Base-by-base conservation (phyloP, 2,888 invertebrate species). In the Limulus polyphemus region DNA sequence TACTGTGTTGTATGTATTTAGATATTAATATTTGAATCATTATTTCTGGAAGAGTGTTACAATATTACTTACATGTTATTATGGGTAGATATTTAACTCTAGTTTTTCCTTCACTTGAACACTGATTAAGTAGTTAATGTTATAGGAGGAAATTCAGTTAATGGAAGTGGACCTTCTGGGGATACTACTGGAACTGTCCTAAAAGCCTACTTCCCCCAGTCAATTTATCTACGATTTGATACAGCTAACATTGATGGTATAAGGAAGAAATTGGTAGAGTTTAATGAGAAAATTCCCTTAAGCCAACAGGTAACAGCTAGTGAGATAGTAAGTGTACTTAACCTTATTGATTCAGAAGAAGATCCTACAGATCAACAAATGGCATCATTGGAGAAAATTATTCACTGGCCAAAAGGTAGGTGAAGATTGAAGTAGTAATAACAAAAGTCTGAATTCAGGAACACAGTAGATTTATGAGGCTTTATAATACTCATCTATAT, bases 181-280 rank as follows among this genome's bases (percentile, higher is more conserved):
- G 11, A 16, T 11, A 54, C 32, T 17, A 16, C 54, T 14, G 16
- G 55, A 56, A 50, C 57, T 16, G 10, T 61, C 10, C 11, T 59
- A 52, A 68, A 68, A 58, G 68, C 70, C 12, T 81, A 78, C 70
- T 81, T 81, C 68, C 81, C 81, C 13, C 77, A 79, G 67, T 75
- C 69, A 63, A 76, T 72, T 32, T 85, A 82, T 77, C 79, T 82
- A 69, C 84, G 83, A 67, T 88, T 92, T 73, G 90, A 75, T 59
- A 69, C 69, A 49, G 73, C 71, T 7, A 76, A 75, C 68, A 69
- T 73, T 46, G 79, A 79, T 60, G 85, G 87, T 55, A 87, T 92
- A 70, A 78, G 85, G 62, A 73, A 74, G 70, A 75, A 74, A 70
- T 69, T 74, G 51, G 60, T 78, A 71, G 88, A 90, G 74, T 87